Base-by-base conservation (phyloP, 1,140 invertebrate species). In the Panagrolaimus sp. region DNA sequence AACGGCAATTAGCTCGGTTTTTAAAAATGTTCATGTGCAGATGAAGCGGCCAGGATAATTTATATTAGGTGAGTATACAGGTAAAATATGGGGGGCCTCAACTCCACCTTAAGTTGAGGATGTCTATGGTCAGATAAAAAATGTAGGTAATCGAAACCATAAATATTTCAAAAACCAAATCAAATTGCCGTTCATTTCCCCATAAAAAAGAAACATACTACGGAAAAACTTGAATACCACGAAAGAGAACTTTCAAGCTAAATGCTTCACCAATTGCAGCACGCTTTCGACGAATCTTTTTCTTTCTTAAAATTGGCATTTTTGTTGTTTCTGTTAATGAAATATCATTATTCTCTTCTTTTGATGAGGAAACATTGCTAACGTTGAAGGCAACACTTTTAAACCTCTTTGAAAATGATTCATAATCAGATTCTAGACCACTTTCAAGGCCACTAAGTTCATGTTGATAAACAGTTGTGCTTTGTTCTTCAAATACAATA, bases 191-290 rank as follows among this genome's bases (percentile, higher is more conserved):
- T n/a, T n/a, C n/a, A n/a, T n/a, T n/a, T n/a, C n/a, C n/a, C n/a
- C n/a, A n/a, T n/a, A n/a, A n/a, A 13, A 16, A 25, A 2, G 11
- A 16, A 57, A 57, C 51, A 20, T 13, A 57, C 51, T 25, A 27
- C 3, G 51, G 51, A 57, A 57, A 57, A 4, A 57, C 51, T 27
- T 57, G 51, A 57, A 57, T 57, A 11, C 27, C 27, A 5, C 51
- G 20, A 57, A 57, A 57, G 20, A 57, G 20, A 11, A 25, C 27
- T 27, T 23, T 57, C 1, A 57, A n/a, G 0, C 3, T 5, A 20
- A 16, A n/a, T n/a, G 51, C 9, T 11, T 20, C 13, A 5, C 20
- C 20, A 57, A 25, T 57, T 27, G 20, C 7, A 0, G 51, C 20
- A 5, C 51, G 51, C 51, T 57, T 57, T 57, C 51, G 11, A 4